Evolutionary conservation across 2,888 invertebrate genomes (phyloP), one percentile per base, ranked within the genome.

Genomic region (Hirtodrosophila cameraria): DNA sequence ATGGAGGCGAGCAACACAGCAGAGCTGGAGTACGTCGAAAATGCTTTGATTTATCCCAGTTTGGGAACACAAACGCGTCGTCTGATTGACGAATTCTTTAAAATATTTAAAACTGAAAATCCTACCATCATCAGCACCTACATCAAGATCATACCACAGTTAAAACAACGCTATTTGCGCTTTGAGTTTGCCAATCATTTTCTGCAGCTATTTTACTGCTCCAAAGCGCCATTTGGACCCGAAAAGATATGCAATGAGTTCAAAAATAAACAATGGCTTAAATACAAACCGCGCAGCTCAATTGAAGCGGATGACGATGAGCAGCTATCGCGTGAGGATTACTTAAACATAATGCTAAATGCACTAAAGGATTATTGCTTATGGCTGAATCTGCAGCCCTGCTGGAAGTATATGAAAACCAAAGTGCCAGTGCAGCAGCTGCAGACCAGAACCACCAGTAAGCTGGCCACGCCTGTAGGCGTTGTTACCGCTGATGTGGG

Each of bases 1-100:
- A 80, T 89, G 60, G 88, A 89, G n/a, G 74, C 86, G 0, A 89
- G 88, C 46, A 89, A 89, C 43, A 83, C 88, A 0, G 80, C 87
- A 2, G 90, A 90, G 42, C 66, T 89, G 25, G 75, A 86, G 53
- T 82, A 79, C 20, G 73, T 63, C 2, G 75, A 82, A 0, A 60
- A 64, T 0, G 79, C 84, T 3, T 70, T 89, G 0, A 76, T 74
- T 3, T 90, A 88, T 71, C 90, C 90, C 1, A 65, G 57, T 11
- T 11, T 89, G 3, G 88, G 89, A 0, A 38, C 67, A 0, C 78
- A 80, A 15, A 89, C 90, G 0, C 74, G 73, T 11, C 68, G 71
- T 1, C 75, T 89, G 0, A 87, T 86, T 6, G 63, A 55, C 2
- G 87, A 89, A 9, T 86, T 89, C 18, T 89, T 88, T 9, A 88